phyloP scores from a whole-genome alignment of 2,888 invertebrate genomes.

The Oxycera nigricornis region DNA sequence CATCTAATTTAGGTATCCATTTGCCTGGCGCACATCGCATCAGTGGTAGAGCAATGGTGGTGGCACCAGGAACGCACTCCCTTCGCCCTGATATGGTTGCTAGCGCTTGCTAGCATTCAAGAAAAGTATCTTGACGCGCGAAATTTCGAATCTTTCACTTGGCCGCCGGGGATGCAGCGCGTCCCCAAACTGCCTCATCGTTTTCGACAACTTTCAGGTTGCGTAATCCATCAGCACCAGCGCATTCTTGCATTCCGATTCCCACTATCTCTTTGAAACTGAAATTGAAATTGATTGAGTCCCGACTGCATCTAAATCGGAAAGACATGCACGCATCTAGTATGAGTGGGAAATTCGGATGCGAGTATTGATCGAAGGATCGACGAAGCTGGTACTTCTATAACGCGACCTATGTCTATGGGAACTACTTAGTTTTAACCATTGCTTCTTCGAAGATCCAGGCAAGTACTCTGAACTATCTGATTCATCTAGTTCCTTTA shows the following conservation, averaged over 20 bases:
- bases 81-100: constrained; percentile 10
- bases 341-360: neutral
- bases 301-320: constrained; percentile 16
- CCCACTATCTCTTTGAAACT: constrained; percentile 18
- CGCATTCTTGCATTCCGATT: constrained; percentile 35
- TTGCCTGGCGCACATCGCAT: constrained; percentile 3
- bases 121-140: constrained; percentile 6
- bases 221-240: constrained; percentile 26
- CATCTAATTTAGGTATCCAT: constrained; percentile 33
- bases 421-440: too few relatives aligned
- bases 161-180: neutral
- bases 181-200: constrained; percentile 6
- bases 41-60: neutral
- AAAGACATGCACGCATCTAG: neutral
- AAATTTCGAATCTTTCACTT: constrained; percentile 7
- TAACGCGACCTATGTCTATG: too few relatives aligned
- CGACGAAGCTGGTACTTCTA: too few relatives aligned
- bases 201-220: constrained; percentile 17
- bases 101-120: neutral
- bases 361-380: neutral
- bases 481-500: too few relatives aligned
- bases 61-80: neutral
- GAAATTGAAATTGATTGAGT: constrained; percentile 38
- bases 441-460: too few relatives aligned
- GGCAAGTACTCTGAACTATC: too few relatives aligned